phyloP scores from a whole-genome alignment of 2,113 vertebrate genomes.

The Gasterosteus nipponicus region DNA sequence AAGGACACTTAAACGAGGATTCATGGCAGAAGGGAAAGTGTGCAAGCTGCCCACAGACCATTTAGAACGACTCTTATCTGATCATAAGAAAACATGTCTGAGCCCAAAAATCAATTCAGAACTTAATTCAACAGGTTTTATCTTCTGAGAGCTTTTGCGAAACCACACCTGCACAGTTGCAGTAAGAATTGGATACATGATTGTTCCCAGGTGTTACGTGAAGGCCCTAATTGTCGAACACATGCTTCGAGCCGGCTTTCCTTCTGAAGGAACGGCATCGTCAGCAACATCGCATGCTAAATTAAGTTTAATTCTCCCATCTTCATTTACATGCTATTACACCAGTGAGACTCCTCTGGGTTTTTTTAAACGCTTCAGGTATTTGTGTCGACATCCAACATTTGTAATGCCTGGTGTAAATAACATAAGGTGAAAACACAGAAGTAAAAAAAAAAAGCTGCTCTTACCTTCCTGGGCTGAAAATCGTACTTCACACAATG shows the following conservation, averaged over 20 bases:
- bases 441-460: neutral
- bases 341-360: slow-evolving; percentile 27
- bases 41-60: slow-evolving; percentile 29
- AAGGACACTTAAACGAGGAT: slow-evolving; percentile 55
- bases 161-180: slow-evolving; percentile 7
- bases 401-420: neutral
- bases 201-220: slow-evolving; percentile 43
- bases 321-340: slow-evolving; percentile 60
- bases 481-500: slow-evolving; percentile 99
- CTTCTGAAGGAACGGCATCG: slow-evolving; percentile 33
- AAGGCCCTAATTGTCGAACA: slow-evolving; percentile 61
- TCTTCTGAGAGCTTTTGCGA: slow-evolving; percentile 25
- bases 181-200: slow-evolving; percentile 4
- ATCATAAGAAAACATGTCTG: too few species aligned
- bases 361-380: slow-evolving; percentile 18
- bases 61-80: slow-evolving; percentile 50
- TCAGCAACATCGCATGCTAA: slow-evolving; percentile 42
- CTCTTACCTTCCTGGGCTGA: slow-evolving; percentile 93
- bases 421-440: neutral
- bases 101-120: slow-evolving; percentile 62
- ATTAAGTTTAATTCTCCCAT: slow-evolving; percentile 61
- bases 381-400: slow-evolving; percentile 19
- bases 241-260: slow-evolving; percentile 34
- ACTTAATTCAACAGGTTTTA: slow-evolving; percentile 46
- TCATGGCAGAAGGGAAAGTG: slow-evolving; percentile 35